These are phyloP conservation scores for Heteropelma amictum DNA, from an alignment of 2,888 invertebrate genomes.

Conservation along the genomic window DNA sequence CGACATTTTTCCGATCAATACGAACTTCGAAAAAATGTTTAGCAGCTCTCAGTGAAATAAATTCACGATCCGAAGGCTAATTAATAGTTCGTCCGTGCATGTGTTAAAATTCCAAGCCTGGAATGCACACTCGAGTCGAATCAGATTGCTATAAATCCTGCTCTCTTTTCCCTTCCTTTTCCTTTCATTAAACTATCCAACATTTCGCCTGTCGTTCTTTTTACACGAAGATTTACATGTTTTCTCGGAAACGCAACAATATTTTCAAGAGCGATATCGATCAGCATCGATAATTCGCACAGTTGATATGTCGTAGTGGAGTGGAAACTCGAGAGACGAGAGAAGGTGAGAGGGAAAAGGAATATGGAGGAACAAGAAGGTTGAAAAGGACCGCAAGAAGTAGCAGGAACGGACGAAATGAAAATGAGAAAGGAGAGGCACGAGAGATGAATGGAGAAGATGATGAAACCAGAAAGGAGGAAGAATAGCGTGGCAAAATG, in stretches of 20 bases:
- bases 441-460: background rate
- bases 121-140: conserved; percentile 36
- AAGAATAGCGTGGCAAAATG: background rate
- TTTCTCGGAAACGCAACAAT: background rate
- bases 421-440: background rate
- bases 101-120: background rate
- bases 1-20: too few species aligned
- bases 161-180: background rate
- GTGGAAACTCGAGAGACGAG: background rate
- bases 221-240: conserved; percentile 2
- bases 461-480: background rate
- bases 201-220: background rate
- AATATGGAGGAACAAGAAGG: background rate
- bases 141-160: conserved; percentile 47
- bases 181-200: background rate
- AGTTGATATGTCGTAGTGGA: background rate
- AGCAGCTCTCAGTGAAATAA: background rate
- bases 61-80: too few species aligned
- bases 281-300: conserved; percentile 44
- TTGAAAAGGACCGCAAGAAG: background rate
- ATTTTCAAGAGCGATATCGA: conserved; percentile 36
- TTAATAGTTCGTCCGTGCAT: background rate
- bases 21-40: background rate
- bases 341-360: background rate
- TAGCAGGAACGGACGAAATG: too few species aligned